A percentile compares a stretch with the other conserved stretches of the same genome.
Evolutionary conservation across 2,113 vertebrate genomes (phyloP).

Genomic region (Chionomys nivalis): DNA sequence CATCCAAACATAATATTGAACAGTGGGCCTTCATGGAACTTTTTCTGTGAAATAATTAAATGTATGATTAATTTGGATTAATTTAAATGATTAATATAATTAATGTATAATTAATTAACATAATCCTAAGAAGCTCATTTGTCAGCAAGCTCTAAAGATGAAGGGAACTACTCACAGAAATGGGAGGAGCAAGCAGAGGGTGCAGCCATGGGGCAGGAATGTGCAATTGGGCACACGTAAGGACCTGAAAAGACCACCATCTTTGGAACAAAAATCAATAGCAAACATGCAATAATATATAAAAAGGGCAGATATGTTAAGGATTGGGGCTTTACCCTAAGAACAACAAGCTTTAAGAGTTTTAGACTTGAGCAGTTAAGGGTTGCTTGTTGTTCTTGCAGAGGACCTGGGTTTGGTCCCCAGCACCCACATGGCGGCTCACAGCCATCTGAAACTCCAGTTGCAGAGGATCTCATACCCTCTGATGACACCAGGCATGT

Average conservation of each 20-base stretch:
- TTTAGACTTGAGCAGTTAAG: not conserved
- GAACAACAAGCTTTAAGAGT: not conserved
- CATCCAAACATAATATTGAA: conserved; percentile 32
- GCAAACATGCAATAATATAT: not conserved
- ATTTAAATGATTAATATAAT: too few species aligned
- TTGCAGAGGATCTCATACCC: not conserved
- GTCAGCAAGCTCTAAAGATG: conserved; percentile 12
- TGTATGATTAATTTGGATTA: not conserved
- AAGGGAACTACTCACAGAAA: not conserved
- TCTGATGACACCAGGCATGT: not conserved
- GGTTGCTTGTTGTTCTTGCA: not conserved
- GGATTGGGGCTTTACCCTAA: not conserved
- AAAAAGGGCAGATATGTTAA: not conserved
- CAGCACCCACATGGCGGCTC: not conserved
- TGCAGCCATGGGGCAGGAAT: not conserved
- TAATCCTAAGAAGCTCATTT: not conserved
- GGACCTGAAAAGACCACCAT: not conserved
- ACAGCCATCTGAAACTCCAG: not conserved
- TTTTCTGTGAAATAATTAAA: not conserved
- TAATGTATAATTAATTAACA: too few species aligned
- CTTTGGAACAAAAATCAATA: not conserved
- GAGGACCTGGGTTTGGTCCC: not conserved
- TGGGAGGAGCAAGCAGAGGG: not conserved
- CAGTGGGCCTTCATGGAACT: not conserved
- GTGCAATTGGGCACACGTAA: not conserved